A percentile compares a stretch with the other conserved stretches of the same genome.
These are phyloP conservation scores for Procapra przewalskii DNA, from an alignment of 2,113 vertebrate species.

Conservation along the genomic window DNA sequence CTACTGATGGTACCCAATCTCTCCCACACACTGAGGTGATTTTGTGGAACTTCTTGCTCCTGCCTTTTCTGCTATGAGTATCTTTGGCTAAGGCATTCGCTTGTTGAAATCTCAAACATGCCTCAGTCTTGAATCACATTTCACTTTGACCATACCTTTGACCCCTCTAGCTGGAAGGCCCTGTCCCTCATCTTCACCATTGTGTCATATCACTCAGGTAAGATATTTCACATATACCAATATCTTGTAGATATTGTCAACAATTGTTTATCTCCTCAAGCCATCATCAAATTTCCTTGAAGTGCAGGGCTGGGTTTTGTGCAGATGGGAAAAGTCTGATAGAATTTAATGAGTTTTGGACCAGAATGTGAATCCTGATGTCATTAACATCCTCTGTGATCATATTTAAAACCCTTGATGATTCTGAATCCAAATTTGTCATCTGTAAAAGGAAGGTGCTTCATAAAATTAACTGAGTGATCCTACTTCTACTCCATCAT, in stretches of 20 bases:
- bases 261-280: neutral
- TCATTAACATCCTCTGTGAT: neutral
- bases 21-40: too few species aligned
- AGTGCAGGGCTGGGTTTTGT: too few species aligned
- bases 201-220: neutral
- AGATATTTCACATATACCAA: neutral
- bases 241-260: neutral
- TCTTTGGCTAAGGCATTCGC: neutral
- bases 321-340: neutral
- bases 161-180: neutral
- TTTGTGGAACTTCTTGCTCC: neutral
- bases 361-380: neutral
- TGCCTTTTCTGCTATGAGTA: neutral
- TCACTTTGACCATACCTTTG: neutral
- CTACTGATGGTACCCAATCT: neutral
- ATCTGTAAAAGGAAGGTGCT: neutral
- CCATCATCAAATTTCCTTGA: neutral
- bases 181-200: neutral
- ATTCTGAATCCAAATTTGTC: neutral
- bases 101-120: neutral
- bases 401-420: neutral
- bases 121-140: neutral
- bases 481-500: neutral
- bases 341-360: neutral
- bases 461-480: neutral